Base-by-base conservation (phyloP, 2,888 invertebrate species). In the Oxytorus armatus region DNA sequence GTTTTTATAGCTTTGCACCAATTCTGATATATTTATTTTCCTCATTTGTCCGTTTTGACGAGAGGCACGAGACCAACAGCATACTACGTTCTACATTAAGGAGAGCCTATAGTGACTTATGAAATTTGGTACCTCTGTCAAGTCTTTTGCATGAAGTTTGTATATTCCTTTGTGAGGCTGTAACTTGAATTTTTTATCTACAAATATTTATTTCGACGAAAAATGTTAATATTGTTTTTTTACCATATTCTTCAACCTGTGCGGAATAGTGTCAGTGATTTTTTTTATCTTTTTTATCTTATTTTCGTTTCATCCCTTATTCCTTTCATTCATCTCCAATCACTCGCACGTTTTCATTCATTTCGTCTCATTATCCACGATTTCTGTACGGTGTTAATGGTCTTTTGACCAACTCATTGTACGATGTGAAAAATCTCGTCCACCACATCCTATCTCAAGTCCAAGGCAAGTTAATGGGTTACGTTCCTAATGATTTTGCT, bases 401-500 rank as follows among this genome's bases (percentile, higher is more conserved):
- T 39, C 39, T 39, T 39, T 4, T 8, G 14, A 33, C 33, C 55
- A 14, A 53, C 53, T 55, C 55, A 33, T 55, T 55, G 55, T 55
- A 33, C 55, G 10, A 29, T 55, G 51, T 23, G 53, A 16, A 59
- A 59, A 59, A 21, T 11, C 59, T 29, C 39, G 10, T 39, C 4
- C 11, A 21, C 59, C 59, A 21, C 59, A 59, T 59, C 14, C 39
- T 39, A 7, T 11, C 18, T 39, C n/a, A 33, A 39, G 39, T 59
- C n/a, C 16, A 59, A 59, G 21, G 59, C 21, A 4, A 21, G 39
- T 21, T 39, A 66, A 36, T 36, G n/a, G n/a, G n/a, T n/a, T n/a
- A n/a, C n/a, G n/a, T 33, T n/a, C 36, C 16, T 68, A 55, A 68
- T 55, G 55, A n/a, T 53, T 25, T 36, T 29, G 23, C 16, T 11